Conservation (phyloP, 2,888 invertebrate genomes). For the Pseudococcus viburni region DNA sequence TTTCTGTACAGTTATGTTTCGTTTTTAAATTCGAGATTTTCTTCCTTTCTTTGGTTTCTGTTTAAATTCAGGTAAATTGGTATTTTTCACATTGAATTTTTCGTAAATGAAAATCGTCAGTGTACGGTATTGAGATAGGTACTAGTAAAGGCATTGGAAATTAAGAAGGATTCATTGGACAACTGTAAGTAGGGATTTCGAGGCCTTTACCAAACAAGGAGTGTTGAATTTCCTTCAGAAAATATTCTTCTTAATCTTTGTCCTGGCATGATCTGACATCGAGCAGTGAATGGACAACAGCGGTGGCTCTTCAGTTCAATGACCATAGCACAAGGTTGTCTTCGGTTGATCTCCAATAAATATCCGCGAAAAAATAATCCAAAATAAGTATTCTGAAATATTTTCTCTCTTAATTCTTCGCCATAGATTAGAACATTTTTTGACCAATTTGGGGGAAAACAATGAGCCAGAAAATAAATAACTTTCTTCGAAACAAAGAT, state of each 20-base stretch:
- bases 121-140: not conserved
- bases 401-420: not conserved
- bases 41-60: not conserved
- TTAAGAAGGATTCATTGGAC: not conserved
- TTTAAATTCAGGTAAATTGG: not conserved
- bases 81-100: not conserved
- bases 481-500: not conserved
- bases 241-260: not conserved
- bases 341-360: not conserved
- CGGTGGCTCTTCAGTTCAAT: not conserved
- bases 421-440: too few species aligned
- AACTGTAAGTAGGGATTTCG: not conserved
- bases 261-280: not conserved
- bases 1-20: not conserved
- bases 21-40: not conserved
- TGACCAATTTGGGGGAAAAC: too few species aligned
- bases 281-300: not conserved
- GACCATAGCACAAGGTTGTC: slow-evolving; percentile 26
- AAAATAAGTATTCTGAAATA: not conserved
- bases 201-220: not conserved
- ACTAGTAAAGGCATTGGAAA: not conserved
- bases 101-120: not conserved
- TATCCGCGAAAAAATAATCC: not conserved
- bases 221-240: not conserved
- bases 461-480: not conserved